phyloP scores from a whole-genome alignment of 2,113 vertebrate species.

The Pongo pygmaeus region DNA sequence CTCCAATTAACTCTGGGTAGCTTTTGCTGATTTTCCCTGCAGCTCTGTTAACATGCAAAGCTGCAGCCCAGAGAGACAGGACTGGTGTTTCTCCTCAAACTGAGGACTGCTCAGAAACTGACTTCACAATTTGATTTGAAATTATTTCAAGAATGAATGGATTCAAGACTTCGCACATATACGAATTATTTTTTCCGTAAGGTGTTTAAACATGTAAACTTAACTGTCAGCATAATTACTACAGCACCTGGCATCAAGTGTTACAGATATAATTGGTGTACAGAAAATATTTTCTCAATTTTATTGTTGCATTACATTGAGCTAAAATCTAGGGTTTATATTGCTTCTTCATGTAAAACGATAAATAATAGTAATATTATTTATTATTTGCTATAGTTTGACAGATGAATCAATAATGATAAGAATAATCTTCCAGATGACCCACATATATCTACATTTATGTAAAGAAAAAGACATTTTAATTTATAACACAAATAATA shows the following conservation, averaged over 20 bases:
- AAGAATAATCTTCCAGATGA: not conserved
- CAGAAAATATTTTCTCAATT: not conserved
- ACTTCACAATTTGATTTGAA: not conserved
- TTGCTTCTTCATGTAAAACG: not conserved
- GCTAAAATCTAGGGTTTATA: not conserved
- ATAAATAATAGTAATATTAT: not conserved
- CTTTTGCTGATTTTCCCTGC: slow-evolving; percentile 1
- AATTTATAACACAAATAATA: not conserved
- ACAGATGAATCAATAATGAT: not conserved
- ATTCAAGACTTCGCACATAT: not conserved
- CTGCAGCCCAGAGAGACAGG: not conserved
- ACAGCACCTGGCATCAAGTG: not conserved
- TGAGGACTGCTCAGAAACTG: not conserved
- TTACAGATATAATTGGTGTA: not conserved
- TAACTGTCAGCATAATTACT: not conserved
- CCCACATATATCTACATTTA: not conserved
- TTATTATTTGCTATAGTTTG: slow-evolving; percentile 1
- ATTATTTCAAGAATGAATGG: not conserved
- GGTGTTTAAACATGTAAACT: not conserved
- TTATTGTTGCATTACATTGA: not conserved
- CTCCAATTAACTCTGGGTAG: slow-evolving; percentile 52
- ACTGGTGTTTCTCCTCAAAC: not conserved
- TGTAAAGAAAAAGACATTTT: not conserved
- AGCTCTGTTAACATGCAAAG: slow-evolving; percentile 10
- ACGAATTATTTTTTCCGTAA: not conserved